Evolutionary conservation across 2,113 vertebrate genomes (phyloP), one percentile per base, ranked within the genome.

Genomic region (Tupaia tana): DNA sequence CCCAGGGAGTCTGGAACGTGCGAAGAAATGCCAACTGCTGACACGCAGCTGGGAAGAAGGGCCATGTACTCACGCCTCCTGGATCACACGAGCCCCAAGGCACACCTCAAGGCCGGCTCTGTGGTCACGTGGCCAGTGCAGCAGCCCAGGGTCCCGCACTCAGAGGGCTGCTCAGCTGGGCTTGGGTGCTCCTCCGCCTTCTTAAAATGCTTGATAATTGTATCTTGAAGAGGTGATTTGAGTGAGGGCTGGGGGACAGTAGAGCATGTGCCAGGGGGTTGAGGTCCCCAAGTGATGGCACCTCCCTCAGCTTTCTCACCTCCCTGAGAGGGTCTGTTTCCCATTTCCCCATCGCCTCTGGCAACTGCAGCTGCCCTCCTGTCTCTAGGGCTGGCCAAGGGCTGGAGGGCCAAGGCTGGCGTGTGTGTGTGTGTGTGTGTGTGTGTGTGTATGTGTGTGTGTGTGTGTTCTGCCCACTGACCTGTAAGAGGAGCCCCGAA

Each of bases 91-190:
- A 3, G 6, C 24, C 22, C 56, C 3, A 2, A 2, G 14, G 43
- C 6, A 1, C 0, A 3, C 24, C 31, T 54, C 27, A 25, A 25
- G 73, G 34, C 29, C 22, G 3, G 52, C 20, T 20, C 24, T 0
- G 0, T 10, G 19, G 31, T 10, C 31, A 0, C 0, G 58, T 25
- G 86, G 27, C 56, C 15, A 0, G 25, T 0, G 12, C 8, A 1
- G 10, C 6, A 1, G 0, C 9, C 10, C 8, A 0, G 61, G 74
- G 11, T 8, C 34, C 83, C 2, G 0, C 4, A 52, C 27, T 18
- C 2, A 0, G 14, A 56, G 16, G 25, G 3, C 6, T 22, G 66
- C 29, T 7, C 0, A 14, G 2, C 4, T 24, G 3, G 18, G 24
- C 27, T 27, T 6, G 43, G 43, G 43, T 22, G 9, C 31, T 8